Evolutionary conservation across 1,140 invertebrate species (phyloP).

Genomic region (Limonius californicus): DNA sequence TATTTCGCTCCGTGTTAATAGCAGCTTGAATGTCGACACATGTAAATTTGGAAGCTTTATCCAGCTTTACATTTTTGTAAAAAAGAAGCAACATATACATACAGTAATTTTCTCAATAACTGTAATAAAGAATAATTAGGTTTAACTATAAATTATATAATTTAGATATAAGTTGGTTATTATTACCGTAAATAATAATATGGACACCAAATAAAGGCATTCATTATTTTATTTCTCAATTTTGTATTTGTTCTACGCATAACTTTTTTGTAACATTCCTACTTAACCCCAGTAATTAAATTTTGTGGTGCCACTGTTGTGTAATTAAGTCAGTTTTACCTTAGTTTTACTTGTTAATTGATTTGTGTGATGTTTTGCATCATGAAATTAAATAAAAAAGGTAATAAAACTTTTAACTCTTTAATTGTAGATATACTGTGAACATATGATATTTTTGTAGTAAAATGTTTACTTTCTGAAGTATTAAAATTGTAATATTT

Average conservation of each 20-base stretch:
- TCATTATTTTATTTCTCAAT: constrained; percentile 4
- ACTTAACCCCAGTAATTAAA: background rate
- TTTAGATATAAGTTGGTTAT: background rate
- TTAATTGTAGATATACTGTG: no score
- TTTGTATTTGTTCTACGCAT: background rate
- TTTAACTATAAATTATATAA: background rate
- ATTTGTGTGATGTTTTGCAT: constrained; percentile 9
- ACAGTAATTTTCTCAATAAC: constrained; percentile 1
- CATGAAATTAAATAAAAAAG: background rate
- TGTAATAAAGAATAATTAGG: background rate
- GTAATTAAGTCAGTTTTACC: background rate
- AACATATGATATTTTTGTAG: no score
- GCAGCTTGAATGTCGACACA: background rate
- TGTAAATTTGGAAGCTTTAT: constrained; percentile 5
- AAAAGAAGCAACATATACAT: constrained; percentile 2
- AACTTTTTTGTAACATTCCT: constrained; percentile 10
- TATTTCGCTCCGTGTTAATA: background rate
- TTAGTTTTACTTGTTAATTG: background rate
- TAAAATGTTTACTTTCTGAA: no score
- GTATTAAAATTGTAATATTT: no score
- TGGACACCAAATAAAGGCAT: constrained; percentile 7
- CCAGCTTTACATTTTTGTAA: constrained; percentile 7
- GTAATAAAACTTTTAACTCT: no score
- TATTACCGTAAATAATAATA: constrained; percentile 4
- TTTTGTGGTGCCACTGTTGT: background rate